These are phyloP conservation scores for Paramuricea clavata DNA, from an alignment of 92 coral and sea anemone genomes.

Conservation along the genomic window DNA sequence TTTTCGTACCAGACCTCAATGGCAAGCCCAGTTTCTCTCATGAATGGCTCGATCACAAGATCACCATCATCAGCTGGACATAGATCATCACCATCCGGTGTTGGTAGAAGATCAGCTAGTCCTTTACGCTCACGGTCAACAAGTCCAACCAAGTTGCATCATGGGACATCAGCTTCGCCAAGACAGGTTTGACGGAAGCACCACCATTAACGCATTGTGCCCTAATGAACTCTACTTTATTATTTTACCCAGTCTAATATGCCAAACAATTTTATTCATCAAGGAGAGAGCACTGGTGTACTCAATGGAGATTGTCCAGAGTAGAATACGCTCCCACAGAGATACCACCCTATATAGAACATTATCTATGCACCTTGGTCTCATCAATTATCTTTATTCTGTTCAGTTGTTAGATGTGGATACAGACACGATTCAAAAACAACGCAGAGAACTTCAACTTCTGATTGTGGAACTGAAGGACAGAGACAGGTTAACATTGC, in stretches of 20 bases:
- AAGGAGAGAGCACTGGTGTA: too few relatives aligned
- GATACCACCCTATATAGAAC: too few relatives aligned
- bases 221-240: too few relatives aligned
- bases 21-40: conserved; percentile 77
- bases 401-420: conserved; percentile 89
- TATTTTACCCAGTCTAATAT: too few relatives aligned
- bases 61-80: conserved; percentile 69
- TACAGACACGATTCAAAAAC: conserved; percentile 94
- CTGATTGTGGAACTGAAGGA: conserved; percentile 95
- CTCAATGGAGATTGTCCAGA: too few relatives aligned
- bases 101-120: conserved; percentile 69
- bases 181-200: conserved; percentile 72
- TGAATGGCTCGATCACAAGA: conserved; percentile 60
- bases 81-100: conserved; percentile 77
- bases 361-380: too few relatives aligned
- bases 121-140: conserved; percentile 67
- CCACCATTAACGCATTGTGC: too few relatives aligned
- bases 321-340: too few relatives aligned
- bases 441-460: conserved; percentile 95
- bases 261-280: too few relatives aligned
- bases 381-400: not conserved
- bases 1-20: conserved; percentile 29
- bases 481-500: conserved; percentile 98
- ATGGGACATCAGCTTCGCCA: conserved; percentile 79
- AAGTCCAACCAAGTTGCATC: conserved; percentile 75